These are phyloP conservation scores for Chlorops oryzae DNA, from an alignment of 1,140 invertebrate species.

Conservation along the genomic window DNA sequence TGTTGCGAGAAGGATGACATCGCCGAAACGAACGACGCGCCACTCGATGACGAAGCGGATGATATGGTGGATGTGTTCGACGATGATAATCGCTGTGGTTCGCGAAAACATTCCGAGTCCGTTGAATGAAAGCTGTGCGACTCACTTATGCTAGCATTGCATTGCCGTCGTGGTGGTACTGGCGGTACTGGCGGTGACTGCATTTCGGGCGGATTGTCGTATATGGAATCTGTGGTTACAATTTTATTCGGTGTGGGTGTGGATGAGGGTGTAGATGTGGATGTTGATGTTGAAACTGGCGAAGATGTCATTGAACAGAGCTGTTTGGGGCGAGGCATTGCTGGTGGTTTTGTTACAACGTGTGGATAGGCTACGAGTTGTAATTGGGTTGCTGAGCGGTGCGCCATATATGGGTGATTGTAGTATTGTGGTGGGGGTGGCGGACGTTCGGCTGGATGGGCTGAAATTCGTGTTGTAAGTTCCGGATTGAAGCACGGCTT, in stretches of 20 bases:
- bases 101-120: slow-evolving; percentile 15
- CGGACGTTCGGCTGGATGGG: slow-evolving; percentile 31
- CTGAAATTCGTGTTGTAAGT: too few species aligned
- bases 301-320: not conserved
- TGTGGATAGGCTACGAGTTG: slow-evolving; percentile 12
- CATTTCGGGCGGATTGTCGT: slow-evolving; percentile 41
- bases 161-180: slow-evolving; percentile 37
- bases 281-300: too few species aligned
- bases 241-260: slow-evolving; percentile 25
- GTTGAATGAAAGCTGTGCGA: slow-evolving; percentile 41
- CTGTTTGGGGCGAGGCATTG: not conserved
- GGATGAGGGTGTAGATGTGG: slow-evolving; percentile 1
- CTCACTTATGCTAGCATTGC: slow-evolving; percentile 33
- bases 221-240: slow-evolving; percentile 29
- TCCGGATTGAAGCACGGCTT: slow-evolving; percentile 35
- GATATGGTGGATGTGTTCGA: slow-evolving; percentile 21
- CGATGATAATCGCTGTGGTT: slow-evolving; percentile 30
- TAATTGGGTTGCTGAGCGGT: slow-evolving; percentile 1
- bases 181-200: slow-evolving; percentile 44
- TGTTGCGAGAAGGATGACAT: slow-evolving; percentile 38
- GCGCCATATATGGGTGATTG: slow-evolving; percentile 35
- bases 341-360: slow-evolving; percentile 24
- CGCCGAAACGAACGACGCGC: slow-evolving; percentile 40
- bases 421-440: slow-evolving; percentile 38
- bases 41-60: slow-evolving; percentile 28